A percentile compares a stretch with the other conserved stretches of the same genome.
These are phyloP conservation scores for Kryphioiulus occultus DNA, from an alignment of 2,888 invertebrate species.

Conservation along the genomic window DNA sequence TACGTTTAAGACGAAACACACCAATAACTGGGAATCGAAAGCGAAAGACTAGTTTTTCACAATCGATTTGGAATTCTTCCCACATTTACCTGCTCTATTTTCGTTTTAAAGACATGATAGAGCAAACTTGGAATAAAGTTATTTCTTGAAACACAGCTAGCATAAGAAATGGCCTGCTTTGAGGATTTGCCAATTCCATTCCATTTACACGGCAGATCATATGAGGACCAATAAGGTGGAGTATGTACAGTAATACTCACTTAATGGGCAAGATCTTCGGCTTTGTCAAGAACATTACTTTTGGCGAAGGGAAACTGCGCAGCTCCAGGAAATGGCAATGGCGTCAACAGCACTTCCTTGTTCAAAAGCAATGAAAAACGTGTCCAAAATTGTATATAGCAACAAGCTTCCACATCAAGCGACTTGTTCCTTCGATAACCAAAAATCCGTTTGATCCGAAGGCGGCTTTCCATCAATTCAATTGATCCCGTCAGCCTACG, in stretches of 20 bases:
- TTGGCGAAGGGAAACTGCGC: neutral
- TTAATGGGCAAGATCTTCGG: neutral
- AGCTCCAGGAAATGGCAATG: neutral
- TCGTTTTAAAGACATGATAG: too few relatives aligned
- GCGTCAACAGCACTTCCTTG: neutral
- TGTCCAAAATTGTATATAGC: neutral
- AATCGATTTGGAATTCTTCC: too few relatives aligned
- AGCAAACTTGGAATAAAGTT: too few relatives aligned
- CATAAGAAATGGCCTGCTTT: too few relatives aligned
- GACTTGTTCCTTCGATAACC: neutral
- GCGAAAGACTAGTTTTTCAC: too few relatives aligned
- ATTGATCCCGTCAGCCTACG: slow-evolving; percentile 7
- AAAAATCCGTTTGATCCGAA: neutral
- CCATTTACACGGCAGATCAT: too few relatives aligned
- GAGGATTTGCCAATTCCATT: too few relatives aligned
- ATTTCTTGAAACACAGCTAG: too few relatives aligned
- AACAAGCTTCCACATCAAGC: neutral
- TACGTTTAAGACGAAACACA: too few relatives aligned
- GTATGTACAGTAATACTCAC: neutral
- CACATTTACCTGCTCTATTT: too few relatives aligned
- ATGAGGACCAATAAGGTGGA: neutral
- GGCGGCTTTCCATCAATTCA: neutral
- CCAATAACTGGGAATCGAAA: too few relatives aligned
- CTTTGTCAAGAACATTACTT: neutral
- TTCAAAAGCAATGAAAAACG: neutral